These are phyloP conservation scores for Chironomus tentans DNA, from an alignment of 2,888 invertebrate genomes.

Conservation along the genomic window DNA sequence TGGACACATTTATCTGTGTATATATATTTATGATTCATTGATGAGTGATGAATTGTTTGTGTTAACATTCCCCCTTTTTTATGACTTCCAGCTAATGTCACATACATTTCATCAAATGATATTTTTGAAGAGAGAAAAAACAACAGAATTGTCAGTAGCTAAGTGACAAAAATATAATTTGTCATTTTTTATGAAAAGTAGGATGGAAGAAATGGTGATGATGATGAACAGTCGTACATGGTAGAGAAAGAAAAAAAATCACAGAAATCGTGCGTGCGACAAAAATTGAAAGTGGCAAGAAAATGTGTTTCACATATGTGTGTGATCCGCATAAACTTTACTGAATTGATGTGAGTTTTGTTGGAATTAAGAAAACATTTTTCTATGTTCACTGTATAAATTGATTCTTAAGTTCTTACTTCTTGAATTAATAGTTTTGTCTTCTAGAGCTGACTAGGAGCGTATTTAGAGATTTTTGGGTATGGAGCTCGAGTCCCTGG, in stretches of 20 bases:
- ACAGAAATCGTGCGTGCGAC: neutral
- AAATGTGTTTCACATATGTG: slow-evolving; percentile 27
- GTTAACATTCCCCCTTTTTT: neutral
- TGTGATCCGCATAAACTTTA: slow-evolving; percentile 25
- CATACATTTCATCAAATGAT: no score
- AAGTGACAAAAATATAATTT: slow-evolving; percentile 20
- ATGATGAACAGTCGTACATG: no score
- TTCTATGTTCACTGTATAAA: neutral
- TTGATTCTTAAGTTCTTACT: neutral
- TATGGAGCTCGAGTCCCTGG: no score
- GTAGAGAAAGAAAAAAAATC: neutral
- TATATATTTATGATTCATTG: neutral
- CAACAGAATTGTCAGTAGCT: neutral
- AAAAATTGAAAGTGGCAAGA: slow-evolving; percentile 6
- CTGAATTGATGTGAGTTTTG: neutral
- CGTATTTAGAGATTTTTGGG: no score
- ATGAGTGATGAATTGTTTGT: neutral
- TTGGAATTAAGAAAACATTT: neutral
- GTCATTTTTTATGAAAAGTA: neutral
- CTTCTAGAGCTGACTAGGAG: no score
- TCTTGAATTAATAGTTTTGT: neutral
- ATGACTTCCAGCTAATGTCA: no score
- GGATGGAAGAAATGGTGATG: no score
- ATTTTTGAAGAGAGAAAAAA: no score
- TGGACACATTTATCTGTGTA: neutral